A percentile compares a stretch with the other conserved stretches of the same genome.
These are phyloP conservation scores for Lepisosteus osseus DNA, from an alignment of 2,113 vertebrate species.

Conservation along the genomic window DNA sequence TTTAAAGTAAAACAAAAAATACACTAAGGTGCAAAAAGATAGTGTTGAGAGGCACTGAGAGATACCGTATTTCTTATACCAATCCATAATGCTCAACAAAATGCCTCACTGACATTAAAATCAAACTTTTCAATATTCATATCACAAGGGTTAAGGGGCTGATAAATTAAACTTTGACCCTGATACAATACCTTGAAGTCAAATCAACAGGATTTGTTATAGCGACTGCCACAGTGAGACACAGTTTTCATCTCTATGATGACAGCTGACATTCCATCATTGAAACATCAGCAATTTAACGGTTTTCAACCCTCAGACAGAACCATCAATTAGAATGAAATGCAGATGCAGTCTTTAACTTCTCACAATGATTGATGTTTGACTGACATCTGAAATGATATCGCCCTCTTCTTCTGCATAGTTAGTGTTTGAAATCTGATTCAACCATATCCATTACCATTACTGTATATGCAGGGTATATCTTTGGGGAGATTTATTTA, in stretches of 20 bases:
- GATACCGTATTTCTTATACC: conserved; percentile 31
- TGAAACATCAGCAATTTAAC: conserved; percentile 60
- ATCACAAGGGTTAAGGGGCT: conserved; percentile 10
- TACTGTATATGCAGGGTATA: not conserved
- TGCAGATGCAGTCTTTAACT: conserved; percentile 56
- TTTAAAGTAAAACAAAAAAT: not conserved
- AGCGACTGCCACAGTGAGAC: conserved; percentile 34
- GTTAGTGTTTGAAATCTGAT: conserved; percentile 20
- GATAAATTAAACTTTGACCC: conserved; percentile 66
- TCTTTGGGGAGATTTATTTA: not conserved
- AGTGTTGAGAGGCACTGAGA: too few species aligned
- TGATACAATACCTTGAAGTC: conserved; percentile 55
- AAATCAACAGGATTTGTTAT: conserved; percentile 56
- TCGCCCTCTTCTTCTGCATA: conserved; percentile 8
- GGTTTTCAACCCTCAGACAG: conserved; percentile 61
- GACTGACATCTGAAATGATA: conserved; percentile 35
- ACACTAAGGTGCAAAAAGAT: not conserved
- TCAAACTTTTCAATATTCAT: not conserved
- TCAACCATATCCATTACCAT: conserved; percentile 13
- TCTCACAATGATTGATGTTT: conserved; percentile 45
- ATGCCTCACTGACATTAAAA: conserved; percentile 36
- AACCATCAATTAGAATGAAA: conserved; percentile 64
- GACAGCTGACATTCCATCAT: conserved; percentile 63
- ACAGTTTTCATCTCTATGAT: conserved; percentile 37
- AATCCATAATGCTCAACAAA: conserved; percentile 56